Conservation (phyloP, 2,113 vertebrate species). For the Leptosomus discolor region DNA sequence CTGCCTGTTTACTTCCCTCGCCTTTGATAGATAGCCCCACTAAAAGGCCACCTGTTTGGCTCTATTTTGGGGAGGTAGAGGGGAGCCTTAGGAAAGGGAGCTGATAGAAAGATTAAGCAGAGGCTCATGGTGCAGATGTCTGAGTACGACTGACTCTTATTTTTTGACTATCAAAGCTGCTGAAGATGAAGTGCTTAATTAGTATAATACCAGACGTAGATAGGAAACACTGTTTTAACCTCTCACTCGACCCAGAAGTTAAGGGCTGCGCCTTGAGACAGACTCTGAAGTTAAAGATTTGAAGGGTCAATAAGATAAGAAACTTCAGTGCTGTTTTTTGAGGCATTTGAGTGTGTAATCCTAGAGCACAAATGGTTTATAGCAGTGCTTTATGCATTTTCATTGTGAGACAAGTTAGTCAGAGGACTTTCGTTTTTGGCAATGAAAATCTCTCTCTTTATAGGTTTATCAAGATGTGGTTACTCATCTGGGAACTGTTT, state of each 20-base stretch:
- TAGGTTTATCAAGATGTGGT: slow-evolving; percentile 30
- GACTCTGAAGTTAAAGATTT: neutral
- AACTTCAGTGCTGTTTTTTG: neutral
- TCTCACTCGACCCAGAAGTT: accelerated
- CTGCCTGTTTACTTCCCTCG: accelerated
- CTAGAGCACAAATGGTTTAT: neutral
- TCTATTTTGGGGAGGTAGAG: neutral
- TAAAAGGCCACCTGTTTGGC: neutral
- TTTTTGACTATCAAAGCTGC: neutral
- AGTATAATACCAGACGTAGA: neutral
- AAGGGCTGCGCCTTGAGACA: neutral
- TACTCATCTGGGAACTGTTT: slow-evolving; percentile 44
- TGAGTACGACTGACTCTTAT: neutral
- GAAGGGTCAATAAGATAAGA: neutral
- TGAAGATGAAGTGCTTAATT: neutral
- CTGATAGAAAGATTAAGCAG: accelerated
- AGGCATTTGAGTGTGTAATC: neutral
- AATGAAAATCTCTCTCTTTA: neutral
- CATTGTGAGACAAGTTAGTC: neutral
- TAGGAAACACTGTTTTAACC: neutral
- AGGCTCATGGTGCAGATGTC: accelerated
- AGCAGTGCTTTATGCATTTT: neutral
- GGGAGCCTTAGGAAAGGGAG: neutral
- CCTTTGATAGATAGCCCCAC: accelerated
- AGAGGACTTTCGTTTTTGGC: slow-evolving; percentile 15